Evolutionary conservation across 1,140 invertebrate genomes (phyloP).

Genomic region (Drosophila guanche): DNA sequence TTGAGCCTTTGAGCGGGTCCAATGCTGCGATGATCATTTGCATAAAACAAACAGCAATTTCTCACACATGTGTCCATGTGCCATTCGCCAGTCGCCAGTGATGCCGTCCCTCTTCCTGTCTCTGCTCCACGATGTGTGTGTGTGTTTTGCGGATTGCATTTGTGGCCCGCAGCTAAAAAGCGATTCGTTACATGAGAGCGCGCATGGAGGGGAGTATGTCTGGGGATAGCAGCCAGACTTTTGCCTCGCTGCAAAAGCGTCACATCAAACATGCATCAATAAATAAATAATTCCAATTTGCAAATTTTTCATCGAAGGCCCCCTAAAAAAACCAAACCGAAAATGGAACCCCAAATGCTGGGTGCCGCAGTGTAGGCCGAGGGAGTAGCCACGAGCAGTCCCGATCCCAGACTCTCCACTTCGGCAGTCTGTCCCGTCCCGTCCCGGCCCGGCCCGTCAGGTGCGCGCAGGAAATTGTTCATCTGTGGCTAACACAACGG

Average conservation of each 20-base stretch:
- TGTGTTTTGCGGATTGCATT: slow-evolving; percentile 45
- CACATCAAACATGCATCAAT: slow-evolving; percentile 81
- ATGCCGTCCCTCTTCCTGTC: neutral
- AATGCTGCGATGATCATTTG: slow-evolving; percentile 68
- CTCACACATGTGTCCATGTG: slow-evolving; percentile 52
- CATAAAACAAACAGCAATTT: slow-evolving; percentile 81
- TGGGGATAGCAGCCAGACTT: neutral
- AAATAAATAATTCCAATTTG: slow-evolving; percentile 78
- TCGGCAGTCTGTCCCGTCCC: neutral
- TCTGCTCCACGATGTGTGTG: neutral
- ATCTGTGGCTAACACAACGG: slow-evolving; percentile 57
- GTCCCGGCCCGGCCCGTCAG: slow-evolving; percentile 37
- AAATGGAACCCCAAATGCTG: slow-evolving; percentile 34
- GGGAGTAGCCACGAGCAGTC: neutral
- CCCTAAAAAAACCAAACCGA: slow-evolving; percentile 27
- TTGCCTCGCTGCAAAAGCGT: slow-evolving; percentile 54
- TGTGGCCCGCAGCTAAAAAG: slow-evolving; percentile 66
- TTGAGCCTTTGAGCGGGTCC: slow-evolving; percentile 12
- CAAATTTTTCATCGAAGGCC: slow-evolving; percentile 67
- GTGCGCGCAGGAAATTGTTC: slow-evolving; percentile 73
- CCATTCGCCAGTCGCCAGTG: no score
- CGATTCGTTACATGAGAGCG: slow-evolving; percentile 62
- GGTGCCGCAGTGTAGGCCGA: slow-evolving; percentile 40
- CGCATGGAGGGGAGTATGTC: slow-evolving; percentile 9
- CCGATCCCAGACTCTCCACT: slow-evolving; percentile 1